These are phyloP conservation scores for Apodemus sylvaticus DNA, from an alignment of 2,113 vertebrate genomes.

Conservation along the genomic window DNA sequence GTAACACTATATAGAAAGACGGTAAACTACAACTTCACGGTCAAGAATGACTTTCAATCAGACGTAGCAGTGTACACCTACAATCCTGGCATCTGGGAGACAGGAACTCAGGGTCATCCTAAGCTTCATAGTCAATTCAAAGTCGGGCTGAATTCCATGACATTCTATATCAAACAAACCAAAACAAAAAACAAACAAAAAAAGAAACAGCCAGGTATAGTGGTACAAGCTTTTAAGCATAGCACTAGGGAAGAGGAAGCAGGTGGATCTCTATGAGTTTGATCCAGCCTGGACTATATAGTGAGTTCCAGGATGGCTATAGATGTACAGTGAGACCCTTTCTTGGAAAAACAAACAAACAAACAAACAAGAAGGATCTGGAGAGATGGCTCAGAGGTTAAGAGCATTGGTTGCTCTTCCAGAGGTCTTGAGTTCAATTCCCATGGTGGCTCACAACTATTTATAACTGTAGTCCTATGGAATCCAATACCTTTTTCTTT, in stretches of 20 bases:
- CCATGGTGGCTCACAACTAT: background rate
- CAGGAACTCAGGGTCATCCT: background rate
- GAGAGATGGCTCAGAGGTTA: background rate
- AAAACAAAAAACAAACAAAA: background rate
- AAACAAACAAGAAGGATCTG: background rate
- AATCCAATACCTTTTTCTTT: background rate
- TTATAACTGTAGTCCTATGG: too few species aligned
- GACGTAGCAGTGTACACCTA: background rate
- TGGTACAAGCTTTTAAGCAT: background rate
- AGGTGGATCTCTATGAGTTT: background rate
- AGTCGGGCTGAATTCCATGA: background rate
- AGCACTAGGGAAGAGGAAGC: background rate
- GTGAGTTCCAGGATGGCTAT: background rate
- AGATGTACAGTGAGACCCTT: background rate
- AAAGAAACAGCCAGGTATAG: background rate
- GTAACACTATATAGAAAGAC: background rate
- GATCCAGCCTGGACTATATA: background rate
- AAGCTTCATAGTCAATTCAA: background rate
- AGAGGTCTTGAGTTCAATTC: background rate
- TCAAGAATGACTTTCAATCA: background rate
- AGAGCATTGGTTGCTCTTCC: background rate
- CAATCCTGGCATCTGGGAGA: background rate
- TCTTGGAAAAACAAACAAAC: background rate
- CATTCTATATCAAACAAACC: background rate
- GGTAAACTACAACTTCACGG: conserved; percentile 3